Evolutionary conservation across 53 echinoderm and acorn worm species (phyloP), one percentile per base, ranked within the genome.

Genomic region (Echinometra lucunter): DNA sequence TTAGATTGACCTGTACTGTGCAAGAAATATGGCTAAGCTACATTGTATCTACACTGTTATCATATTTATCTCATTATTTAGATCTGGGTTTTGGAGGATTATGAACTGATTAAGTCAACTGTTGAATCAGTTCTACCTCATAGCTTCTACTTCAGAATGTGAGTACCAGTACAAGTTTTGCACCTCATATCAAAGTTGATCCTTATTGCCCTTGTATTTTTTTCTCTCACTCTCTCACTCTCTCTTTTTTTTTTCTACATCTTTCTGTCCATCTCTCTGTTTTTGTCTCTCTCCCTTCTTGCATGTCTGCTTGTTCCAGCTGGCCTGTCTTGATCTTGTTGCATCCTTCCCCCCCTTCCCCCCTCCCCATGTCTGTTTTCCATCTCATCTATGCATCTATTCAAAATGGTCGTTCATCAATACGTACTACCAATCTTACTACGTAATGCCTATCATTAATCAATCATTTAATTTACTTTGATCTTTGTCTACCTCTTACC

Each of bases 81-180:
- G 80, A 55, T 80, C 34, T 93, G 93, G 93, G 80, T 37, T 4
- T 8, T 81, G 37, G 44, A 56, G 6, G 93, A 93, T 93, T 93
- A 80, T 40, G 3, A 93, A 11, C 57, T 80, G 10, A 78, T 93
- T 10, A 58, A 93, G 37, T 56, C 81, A 9, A 56, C 93, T 16
- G 81, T 81, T 32, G 28, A 81, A 80, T 4, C n/a, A 21, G 78
- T 57, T 37, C 60, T 93, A 57, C 93, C 93, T 16, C 25, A 93
- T 80, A 81, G 93, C 81, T 60, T 58, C 60, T 93, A 93, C 58
- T 93, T 93, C 12, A 78, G 56, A 57, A 81, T 78, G 93, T 93
- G 25, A 70, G 92, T 93, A 58, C 16, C 49, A 13, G 21, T 34
- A 27, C 8, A 45, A 18, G n/a, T n/a, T n/a, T n/a, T n/a, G n/a